Conservation (phyloP, 2,888 invertebrate species). For the Alcis repandata region DNA sequence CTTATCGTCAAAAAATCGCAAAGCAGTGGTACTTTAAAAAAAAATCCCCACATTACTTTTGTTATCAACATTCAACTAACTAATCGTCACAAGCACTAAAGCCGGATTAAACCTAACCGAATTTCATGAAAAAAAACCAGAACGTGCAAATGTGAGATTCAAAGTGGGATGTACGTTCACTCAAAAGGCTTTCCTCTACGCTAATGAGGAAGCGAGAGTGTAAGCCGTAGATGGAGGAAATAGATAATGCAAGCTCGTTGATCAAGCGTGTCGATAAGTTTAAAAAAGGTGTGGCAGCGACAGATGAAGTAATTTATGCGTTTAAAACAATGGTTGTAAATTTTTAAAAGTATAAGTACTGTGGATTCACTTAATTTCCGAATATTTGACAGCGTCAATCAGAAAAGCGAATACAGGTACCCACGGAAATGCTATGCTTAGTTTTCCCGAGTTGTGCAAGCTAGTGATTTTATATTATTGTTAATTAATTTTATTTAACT, state of each 20-base stretch:
- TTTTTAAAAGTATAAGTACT: too few species aligned
- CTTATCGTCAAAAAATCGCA: neutral
- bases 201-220: constrained; percentile 74
- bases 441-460: neutral
- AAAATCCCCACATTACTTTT: neutral
- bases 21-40: too few species aligned
- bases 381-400: too few species aligned
- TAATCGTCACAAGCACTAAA: constrained; percentile 11
- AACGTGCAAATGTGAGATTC: constrained; percentile 54
- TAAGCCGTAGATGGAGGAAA: neutral
- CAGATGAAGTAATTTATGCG: too few species aligned
- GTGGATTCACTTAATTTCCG: too few species aligned
- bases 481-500: neutral
- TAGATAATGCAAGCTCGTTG: constrained; percentile 2
- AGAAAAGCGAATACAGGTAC: too few species aligned
- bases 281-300: too few species aligned
- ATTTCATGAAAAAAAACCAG: constrained; percentile 42
- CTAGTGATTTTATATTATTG: too few species aligned
- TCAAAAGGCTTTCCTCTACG: constrained; percentile 65
- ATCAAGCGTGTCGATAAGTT: neutral
- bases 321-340: too few species aligned
- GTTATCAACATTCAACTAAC: constrained; percentile 11
- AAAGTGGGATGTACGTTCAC: constrained; percentile 67
- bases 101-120: constrained; percentile 21
- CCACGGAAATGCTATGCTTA: too few species aligned